phyloP scores from a whole-genome alignment of 2,888 invertebrate genomes.

The Mystacides longicornis region DNA sequence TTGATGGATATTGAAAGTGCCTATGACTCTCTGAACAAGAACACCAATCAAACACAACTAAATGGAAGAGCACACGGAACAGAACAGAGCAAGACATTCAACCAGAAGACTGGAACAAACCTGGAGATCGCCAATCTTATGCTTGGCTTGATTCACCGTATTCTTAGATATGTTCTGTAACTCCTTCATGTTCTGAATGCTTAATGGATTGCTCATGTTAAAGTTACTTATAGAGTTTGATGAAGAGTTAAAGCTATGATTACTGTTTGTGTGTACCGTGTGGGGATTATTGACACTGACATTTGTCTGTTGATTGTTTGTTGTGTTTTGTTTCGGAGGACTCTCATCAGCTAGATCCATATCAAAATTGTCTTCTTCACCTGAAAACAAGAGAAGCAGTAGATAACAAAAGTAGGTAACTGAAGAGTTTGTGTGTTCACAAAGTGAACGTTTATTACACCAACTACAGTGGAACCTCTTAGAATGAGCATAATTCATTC shows the following conservation, averaged over 20 bases:
- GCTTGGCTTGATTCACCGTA: constrained; percentile 51
- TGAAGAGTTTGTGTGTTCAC: no score
- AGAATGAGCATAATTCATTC: no score
- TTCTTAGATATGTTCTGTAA: constrained; percentile 42
- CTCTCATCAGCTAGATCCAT: constrained; percentile 29
- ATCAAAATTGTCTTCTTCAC: constrained; percentile 43
- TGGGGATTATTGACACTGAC: no score
- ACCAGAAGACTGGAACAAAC: constrained; percentile 41
- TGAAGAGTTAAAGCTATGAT: no score
- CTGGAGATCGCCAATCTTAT: constrained; percentile 57
- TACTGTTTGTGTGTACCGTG: constrained; percentile 7
- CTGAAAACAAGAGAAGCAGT: constrained; percentile 28
- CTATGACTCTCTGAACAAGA: no score
- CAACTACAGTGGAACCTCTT: no score
- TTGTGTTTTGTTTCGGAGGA: constrained; percentile 26
- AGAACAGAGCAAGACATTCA: no score
- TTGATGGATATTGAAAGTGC: no score
- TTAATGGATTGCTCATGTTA: constrained; percentile 25
- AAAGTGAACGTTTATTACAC: no score
- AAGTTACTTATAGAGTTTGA: constrained; percentile 27
- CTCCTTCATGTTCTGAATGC: constrained; percentile 42
- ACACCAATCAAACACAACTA: no score
- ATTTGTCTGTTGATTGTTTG: no score
- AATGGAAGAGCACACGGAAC: no score
- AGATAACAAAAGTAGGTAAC: constrained; percentile 1